These are phyloP conservation scores for Bubo blakistoni DNA, from an alignment of 2,113 vertebrate species.

Conservation along the genomic window DNA sequence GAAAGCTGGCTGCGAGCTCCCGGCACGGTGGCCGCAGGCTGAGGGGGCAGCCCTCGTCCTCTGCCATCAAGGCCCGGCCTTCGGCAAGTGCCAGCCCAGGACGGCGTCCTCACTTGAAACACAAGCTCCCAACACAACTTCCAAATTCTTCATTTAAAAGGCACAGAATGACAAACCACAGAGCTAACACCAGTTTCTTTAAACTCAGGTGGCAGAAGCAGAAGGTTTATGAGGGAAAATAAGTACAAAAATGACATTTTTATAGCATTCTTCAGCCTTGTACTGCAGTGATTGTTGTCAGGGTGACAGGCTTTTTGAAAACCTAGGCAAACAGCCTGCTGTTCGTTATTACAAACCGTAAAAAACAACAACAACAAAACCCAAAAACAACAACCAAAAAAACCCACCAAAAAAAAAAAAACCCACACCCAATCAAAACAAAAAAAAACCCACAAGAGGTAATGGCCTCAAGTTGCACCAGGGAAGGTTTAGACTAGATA, in stretches of 20 bases:
- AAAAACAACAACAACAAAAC: not conserved
- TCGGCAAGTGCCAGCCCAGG: rapidly evolving
- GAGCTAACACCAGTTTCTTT: not conserved
- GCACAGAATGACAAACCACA: not conserved
- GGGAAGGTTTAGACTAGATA: no score
- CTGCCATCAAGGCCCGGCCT: not conserved
- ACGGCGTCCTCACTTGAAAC: rapidly evolving
- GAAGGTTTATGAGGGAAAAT: not conserved
- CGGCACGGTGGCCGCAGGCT: not conserved
- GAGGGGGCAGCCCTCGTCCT: not conserved
- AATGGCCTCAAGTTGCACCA: no score
- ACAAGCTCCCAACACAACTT: rapidly evolving
- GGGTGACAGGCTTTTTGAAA: not conserved
- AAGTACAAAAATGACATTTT: not conserved
- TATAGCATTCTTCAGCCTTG: not conserved
- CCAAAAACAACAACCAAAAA: no score
- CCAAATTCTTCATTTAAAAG: not conserved
- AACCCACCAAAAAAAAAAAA: no score
- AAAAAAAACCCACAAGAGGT: no score
- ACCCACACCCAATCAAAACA: no score
- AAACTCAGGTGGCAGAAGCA: not conserved
- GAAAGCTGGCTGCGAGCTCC: no score
- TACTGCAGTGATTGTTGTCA: not conserved
- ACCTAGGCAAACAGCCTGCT: not conserved
- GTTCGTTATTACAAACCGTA: not conserved